phyloP scores from a whole-genome alignment of 2,797 vertebrate genomes.

The Amphiprion clarkii region DNA sequence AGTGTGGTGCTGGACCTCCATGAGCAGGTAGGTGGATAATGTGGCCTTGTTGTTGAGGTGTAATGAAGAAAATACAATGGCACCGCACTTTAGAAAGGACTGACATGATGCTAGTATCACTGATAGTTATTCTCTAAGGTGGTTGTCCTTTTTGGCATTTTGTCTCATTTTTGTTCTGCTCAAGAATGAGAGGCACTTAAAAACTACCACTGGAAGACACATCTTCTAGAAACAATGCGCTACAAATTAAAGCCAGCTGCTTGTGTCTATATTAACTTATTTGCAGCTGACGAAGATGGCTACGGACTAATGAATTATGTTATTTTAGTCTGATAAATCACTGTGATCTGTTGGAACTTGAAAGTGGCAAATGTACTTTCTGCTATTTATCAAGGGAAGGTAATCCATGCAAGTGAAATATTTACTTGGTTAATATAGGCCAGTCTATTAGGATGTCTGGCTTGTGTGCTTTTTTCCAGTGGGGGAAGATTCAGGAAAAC shows the following conservation, averaged over 20 bases:
- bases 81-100: not conserved
- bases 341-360: constrained; percentile 1
- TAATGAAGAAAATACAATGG: not conserved
- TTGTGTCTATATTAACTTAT: not conserved
- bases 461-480: not conserved
- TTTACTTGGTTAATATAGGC: not conserved
- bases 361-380: not conserved
- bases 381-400: not conserved
- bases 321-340: not conserved
- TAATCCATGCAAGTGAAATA: constrained; percentile 8
- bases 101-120: not conserved
- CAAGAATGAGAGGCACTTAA: not conserved
- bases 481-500: constrained; percentile 6
- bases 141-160: not conserved
- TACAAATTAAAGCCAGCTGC: constrained; percentile 10
- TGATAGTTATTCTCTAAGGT: not conserved
- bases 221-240: not conserved
- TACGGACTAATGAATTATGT: not conserved
- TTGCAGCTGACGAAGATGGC: not conserved
- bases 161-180: not conserved
- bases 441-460: constrained; percentile 1
- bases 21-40: constrained; percentile 88
- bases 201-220: not conserved
- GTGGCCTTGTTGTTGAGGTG: not conserved
- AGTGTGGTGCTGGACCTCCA: constrained; percentile 94